Percentiles rank a stretch among this genome's conserved stretches.
phyloP scores from a whole-genome alignment of 1,140 invertebrate genomes.

The Pachyrhynchus sulphureomaculatus region DNA sequence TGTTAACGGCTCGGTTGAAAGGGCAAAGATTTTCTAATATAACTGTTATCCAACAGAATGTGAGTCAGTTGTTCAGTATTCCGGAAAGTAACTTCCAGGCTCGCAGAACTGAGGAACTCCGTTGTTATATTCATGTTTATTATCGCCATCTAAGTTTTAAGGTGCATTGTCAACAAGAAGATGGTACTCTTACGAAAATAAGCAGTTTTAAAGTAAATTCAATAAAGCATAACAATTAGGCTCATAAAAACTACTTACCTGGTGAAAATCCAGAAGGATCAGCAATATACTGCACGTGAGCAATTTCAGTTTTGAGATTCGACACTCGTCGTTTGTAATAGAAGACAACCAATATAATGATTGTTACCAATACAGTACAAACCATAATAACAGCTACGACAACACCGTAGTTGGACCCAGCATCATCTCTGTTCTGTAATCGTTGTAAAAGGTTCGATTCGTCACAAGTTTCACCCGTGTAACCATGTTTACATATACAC shows the following conservation, averaged over 20 bases:
- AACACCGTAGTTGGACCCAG: constrained; percentile 38
- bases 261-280: constrained; percentile 61
- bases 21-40: no score
- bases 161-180: no score
- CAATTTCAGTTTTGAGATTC: constrained; percentile 81
- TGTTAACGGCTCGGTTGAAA: no score
- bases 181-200: no score
- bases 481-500: constrained; percentile 79
- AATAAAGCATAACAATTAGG: background rate
- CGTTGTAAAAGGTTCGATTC: constrained; percentile 40
- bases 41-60: no score
- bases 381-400: constrained; percentile 67
- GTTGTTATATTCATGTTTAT: no score
- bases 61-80: no score
- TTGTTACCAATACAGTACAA: constrained; percentile 64
- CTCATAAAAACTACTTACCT: constrained; percentile 7
- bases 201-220: background rate
- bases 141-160: no score
- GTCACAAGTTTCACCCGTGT: constrained; percentile 64
- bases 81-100: no score
- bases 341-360: constrained; percentile 63
- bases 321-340: constrained; percentile 77
- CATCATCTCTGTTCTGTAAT: constrained; percentile 15
- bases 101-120: no score
- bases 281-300: constrained; percentile 86